A percentile compares a stretch with the other conserved stretches of the same genome.
Conservation (phyloP, 2,888 invertebrate species). For the Calephelis perditalis region DNA sequence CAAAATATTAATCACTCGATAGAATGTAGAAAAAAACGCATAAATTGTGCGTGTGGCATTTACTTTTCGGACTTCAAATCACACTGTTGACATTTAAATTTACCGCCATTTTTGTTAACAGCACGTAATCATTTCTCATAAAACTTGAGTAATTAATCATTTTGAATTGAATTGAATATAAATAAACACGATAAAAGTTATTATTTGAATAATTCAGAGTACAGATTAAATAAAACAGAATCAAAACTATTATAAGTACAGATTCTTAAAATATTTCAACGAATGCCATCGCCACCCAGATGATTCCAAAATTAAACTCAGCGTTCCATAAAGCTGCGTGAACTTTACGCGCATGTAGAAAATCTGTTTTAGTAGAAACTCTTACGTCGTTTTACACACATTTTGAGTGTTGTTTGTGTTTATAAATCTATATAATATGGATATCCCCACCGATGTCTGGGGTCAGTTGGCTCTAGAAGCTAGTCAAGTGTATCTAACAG, state of each 20-base stretch:
- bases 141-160: not conserved
- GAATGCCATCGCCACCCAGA: slow-evolving; percentile 53
- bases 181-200: too few relatives aligned
- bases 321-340: slow-evolving; percentile 55
- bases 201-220: too few relatives aligned
- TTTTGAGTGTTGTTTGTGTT: slow-evolving; percentile 40
- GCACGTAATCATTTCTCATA: slow-evolving; percentile 3
- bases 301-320: slow-evolving; percentile 72
- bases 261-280: slow-evolving; percentile 46
- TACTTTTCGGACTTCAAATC: not conserved
- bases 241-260: slow-evolving; percentile 24
- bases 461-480: slow-evolving; percentile 93
- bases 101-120: slow-evolving; percentile 16
- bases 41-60: not conserved
- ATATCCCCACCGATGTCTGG: slow-evolving; percentile 89
- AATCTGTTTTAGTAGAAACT: slow-evolving; percentile 40
- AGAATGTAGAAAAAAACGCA: slow-evolving; percentile 7
- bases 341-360: slow-evolving; percentile 55
- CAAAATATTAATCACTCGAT: slow-evolving; percentile 3
- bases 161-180: too few relatives aligned
- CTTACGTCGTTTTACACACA: slow-evolving; percentile 33
- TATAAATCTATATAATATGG: slow-evolving; percentile 62
- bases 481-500: slow-evolving; percentile 89
- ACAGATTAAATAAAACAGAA: not conserved
- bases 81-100: slow-evolving; percentile 7